Evolutionary conservation across 2,888 invertebrate genomes (phyloP), one percentile per base, ranked within the genome.

Genomic region (Geophilus truncorum): DNA sequence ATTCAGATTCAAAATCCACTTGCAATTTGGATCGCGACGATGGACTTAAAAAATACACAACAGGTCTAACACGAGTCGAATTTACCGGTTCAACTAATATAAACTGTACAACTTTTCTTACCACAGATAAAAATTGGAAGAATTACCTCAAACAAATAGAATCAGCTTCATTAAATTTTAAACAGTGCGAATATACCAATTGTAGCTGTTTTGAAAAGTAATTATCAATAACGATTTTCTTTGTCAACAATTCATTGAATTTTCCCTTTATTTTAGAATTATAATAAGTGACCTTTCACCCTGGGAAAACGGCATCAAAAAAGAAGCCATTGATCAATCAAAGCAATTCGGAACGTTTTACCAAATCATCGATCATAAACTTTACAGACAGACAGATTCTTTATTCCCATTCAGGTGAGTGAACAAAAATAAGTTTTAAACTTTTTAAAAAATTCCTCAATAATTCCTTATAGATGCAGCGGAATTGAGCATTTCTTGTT

Each of bases 401-500:
- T 93, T 95, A 91, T 98, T 98, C 87, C 97, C 97, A 45, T 91
- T 95, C 15, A 90, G n/a, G n/a, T n/a, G 87, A n/a, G n/a, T n/a
- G n/a, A n/a, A n/a, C n/a, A n/a, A n/a, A n/a, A n/a, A n/a, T n/a
- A n/a, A n/a, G n/a, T n/a, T n/a, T n/a, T n/a, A n/a, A n/a, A n/a
- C n/a, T n/a, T n/a, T n/a, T n/a, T n/a, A n/a, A n/a, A n/a, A n/a
- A n/a, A n/a, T n/a, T n/a, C n/a, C n/a, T n/a, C n/a, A n/a, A n/a
- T n/a, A n/a, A n/a, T n/a, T n/a, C n/a, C n/a, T n/a, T n/a, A n/a
- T n/a, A n/a, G 98, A 84, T 98, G 97, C 87, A 89, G 91, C 82
- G 97, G 97, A 12, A 90, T 97, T 32, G 97, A 98, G 87, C 91
- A 97, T 87, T 98, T 97, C 86, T 86, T 98, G 23, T 87, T 91